phyloP scores from a whole-genome alignment of 1,140 invertebrate genomes.

The Harpegnathos saltator region DNA sequence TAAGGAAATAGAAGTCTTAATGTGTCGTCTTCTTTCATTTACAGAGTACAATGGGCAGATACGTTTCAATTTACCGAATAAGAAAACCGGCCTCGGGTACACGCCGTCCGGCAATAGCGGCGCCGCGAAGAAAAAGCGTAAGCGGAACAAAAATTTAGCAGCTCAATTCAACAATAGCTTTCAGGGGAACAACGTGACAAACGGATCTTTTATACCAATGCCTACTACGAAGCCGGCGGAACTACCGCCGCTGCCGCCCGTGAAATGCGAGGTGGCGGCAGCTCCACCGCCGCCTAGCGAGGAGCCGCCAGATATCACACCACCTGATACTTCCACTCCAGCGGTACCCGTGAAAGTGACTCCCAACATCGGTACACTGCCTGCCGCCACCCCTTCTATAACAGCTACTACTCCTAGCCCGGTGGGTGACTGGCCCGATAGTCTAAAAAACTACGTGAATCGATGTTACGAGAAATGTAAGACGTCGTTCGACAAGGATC shows the following conservation, averaged over 20 bases:
- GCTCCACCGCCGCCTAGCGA: slow-evolving; percentile 78
- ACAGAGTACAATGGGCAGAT: slow-evolving; percentile 85
- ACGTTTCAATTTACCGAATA: slow-evolving; percentile 88
- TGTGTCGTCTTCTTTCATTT: slow-evolving; percentile 72
- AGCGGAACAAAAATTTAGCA: slow-evolving; percentile 88
- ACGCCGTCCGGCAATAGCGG: slow-evolving; percentile 86
- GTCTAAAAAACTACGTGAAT: slow-evolving; percentile 94
- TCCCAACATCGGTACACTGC: slow-evolving; percentile 55
- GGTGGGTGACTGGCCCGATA: slow-evolving; percentile 89
- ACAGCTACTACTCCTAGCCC: slow-evolving; percentile 79
- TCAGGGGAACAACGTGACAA: slow-evolving; percentile 80
- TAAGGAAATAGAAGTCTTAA: no score
- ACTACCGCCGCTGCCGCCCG: slow-evolving; percentile 87
- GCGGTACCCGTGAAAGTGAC: slow-evolving; percentile 26
- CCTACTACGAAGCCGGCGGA: slow-evolving; percentile 76
- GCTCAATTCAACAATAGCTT: slow-evolving; percentile 86
- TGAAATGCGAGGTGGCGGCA: slow-evolving; percentile 82
- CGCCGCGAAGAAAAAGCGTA: slow-evolving; percentile 91
- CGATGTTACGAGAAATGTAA: slow-evolving; percentile 96
- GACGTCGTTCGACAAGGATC: slow-evolving; percentile 95
- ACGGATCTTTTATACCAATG: slow-evolving; percentile 70
- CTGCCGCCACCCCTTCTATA: slow-evolving; percentile 75
- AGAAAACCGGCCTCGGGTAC: slow-evolving; percentile 86
- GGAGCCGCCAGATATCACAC: slow-evolving; percentile 72
- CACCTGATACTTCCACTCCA: slow-evolving; percentile 54